Conservation (phyloP, 2,113 vertebrate species). For the Pithys albifrons region DNA sequence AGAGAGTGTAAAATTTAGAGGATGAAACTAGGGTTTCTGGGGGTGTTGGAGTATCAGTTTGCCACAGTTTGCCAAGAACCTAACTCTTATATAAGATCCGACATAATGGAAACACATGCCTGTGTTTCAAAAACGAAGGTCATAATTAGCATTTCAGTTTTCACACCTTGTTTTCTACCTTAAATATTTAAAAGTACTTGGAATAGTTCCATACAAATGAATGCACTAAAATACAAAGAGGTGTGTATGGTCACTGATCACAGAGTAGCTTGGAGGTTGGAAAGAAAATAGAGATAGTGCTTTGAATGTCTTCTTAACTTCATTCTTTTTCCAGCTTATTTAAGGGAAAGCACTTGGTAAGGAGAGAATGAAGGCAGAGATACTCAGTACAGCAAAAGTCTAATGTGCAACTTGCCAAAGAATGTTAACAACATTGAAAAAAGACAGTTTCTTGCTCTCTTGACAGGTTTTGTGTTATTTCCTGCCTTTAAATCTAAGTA, state of each 20-base stretch:
- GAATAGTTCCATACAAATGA: background rate
- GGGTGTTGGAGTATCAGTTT: background rate
- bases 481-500: background rate
- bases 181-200: background rate
- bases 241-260: background rate
- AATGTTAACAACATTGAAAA: background rate
- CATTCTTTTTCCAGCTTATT: background rate
- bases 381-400: background rate
- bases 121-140: background rate
- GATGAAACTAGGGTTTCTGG: background rate
- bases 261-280: background rate
- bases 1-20: background rate
- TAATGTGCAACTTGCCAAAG: background rate
- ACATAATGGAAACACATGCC: background rate
- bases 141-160: background rate
- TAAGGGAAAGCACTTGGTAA: background rate
- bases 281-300: background rate
- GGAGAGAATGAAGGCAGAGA: background rate
- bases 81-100: background rate
- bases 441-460: background rate
- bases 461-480: constrained; percentile 34
- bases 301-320: background rate
- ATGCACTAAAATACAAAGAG: background rate
- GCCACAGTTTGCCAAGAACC: background rate
- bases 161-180: background rate